These are phyloP conservation scores for Trichacis sp. DNA, from an alignment of 2,888 invertebrate genomes.

Conservation along the genomic window DNA sequence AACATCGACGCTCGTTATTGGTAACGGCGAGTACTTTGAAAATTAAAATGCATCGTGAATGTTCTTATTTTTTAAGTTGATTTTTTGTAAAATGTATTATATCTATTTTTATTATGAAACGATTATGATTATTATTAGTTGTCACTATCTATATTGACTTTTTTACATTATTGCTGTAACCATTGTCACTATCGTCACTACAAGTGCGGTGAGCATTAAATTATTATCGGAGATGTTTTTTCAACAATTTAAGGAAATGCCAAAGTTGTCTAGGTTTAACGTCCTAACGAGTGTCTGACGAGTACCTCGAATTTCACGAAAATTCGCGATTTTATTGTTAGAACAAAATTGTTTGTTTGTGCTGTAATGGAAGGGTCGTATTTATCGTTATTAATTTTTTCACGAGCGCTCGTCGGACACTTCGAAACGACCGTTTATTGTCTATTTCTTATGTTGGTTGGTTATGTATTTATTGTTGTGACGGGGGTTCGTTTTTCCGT, in stretches of 20 bases:
- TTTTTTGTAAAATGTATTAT: slow-evolving; percentile 64
- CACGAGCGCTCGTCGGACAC: slow-evolving; percentile 37
- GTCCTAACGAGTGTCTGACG: slow-evolving; percentile 48
- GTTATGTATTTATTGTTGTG: slow-evolving; percentile 58
- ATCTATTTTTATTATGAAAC: slow-evolving; percentile 56
- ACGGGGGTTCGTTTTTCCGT: slow-evolving; percentile 48
- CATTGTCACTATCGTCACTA: slow-evolving; percentile 34
- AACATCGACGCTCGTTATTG: slow-evolving; percentile 27
- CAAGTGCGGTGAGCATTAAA: slow-evolving; percentile 51
- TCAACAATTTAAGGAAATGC: slow-evolving; percentile 65
- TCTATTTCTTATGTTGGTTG: slow-evolving; percentile 56
- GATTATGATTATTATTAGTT: slow-evolving; percentile 48
- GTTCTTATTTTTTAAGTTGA: slow-evolving; percentile 55
- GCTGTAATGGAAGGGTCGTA: background rate
- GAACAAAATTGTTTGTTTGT: slow-evolving; percentile 1
- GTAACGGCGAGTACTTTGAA: slow-evolving; percentile 18
- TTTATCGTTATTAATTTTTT: slow-evolving; percentile 55
- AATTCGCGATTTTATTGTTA: slow-evolving; percentile 35
- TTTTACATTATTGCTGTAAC: slow-evolving; percentile 47
- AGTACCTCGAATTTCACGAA: slow-evolving; percentile 10
- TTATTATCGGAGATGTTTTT: slow-evolving; percentile 54
- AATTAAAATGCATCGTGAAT: slow-evolving; percentile 31
- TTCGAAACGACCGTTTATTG: slow-evolving; percentile 41
- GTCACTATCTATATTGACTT: slow-evolving; percentile 52
- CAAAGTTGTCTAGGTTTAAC: slow-evolving; percentile 69